Conservation (phyloP, 1,140 invertebrate species). For the Bradynema listronoti region DNA sequence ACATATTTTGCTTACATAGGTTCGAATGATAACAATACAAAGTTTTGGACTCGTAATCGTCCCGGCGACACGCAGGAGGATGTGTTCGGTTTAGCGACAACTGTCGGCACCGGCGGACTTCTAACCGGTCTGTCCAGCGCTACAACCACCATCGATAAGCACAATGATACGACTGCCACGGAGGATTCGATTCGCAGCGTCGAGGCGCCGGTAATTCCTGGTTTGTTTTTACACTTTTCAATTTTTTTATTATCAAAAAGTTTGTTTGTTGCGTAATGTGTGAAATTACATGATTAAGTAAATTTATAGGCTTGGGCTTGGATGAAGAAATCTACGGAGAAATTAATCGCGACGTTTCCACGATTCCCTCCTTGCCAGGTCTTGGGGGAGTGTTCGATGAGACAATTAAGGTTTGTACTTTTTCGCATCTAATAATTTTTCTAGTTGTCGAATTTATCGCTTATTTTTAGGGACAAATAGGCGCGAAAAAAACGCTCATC, state of each 20-base stretch:
- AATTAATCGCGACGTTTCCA: constrained; percentile 42
- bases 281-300: too few relatives aligned
- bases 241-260: constrained; percentile 10
- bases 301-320: constrained; percentile 93
- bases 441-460: neutral
- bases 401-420: too few relatives aligned
- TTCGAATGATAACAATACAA: constrained; percentile 62
- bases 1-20: constrained; percentile 11
- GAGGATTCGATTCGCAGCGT: constrained; percentile 22
- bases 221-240: constrained; percentile 12
- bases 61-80: constrained; percentile 96
- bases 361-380: constrained; percentile 18
- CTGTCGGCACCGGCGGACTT: constrained; percentile 19
- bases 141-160: neutral
- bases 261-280: constrained; percentile 58
- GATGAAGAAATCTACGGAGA: constrained; percentile 65
- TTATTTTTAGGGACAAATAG: constrained; percentile 4
- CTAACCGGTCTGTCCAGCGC: constrained; percentile 24
- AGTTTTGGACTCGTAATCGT: constrained; percentile 97
- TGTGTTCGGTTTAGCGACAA: constrained; percentile 62
- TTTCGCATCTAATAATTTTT: constrained; percentile 9
- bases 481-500: constrained; percentile 29
- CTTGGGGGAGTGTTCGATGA: constrained; percentile 5
- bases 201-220: constrained; percentile 76
- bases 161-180: neutral